These are phyloP conservation scores for Chionoecetes opilio DNA, from an alignment of 1,140 invertebrate genomes.

Conservation along the genomic window DNA sequence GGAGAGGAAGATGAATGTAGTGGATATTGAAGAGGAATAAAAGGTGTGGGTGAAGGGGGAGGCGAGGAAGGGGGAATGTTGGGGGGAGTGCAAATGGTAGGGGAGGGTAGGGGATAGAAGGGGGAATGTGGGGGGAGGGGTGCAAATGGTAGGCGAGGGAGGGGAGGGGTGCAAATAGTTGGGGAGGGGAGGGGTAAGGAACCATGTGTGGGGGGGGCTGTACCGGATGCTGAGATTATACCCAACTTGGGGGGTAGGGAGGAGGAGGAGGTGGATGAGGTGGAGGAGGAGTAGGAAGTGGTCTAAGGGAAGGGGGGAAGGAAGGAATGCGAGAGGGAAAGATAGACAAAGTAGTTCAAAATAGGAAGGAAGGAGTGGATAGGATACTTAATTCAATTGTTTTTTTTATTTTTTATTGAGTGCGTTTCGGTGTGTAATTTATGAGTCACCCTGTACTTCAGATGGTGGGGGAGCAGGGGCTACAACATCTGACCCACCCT, in stretches of 20 bases:
- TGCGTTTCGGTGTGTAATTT: background rate
- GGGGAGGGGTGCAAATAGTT: too few species aligned
- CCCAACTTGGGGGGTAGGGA: too few species aligned
- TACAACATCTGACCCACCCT: too few species aligned
- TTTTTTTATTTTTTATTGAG: background rate
- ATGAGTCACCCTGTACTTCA: background rate
- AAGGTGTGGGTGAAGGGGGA: too few species aligned
- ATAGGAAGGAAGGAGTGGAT: background rate
- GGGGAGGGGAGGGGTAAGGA: background rate
- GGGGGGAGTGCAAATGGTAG: background rate
- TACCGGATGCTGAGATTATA: background rate
- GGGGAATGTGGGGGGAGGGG: background rate
- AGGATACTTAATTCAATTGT: background rate
- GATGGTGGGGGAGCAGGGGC: background rate
- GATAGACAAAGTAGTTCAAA: background rate
- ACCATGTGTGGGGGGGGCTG: background rate
- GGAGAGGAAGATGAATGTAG: too few species aligned
- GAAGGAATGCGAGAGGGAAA: background rate
- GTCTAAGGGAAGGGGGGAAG: background rate
- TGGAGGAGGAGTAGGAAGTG: background rate
- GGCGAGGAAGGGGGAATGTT: background rate
- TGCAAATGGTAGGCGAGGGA: background rate
- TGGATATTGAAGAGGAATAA: too few species aligned
- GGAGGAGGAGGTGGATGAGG: too few species aligned
- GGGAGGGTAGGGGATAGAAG: background rate